Percentiles rank a stretch among this genome's conserved stretches.
Evolutionary conservation across 1,140 invertebrate species (phyloP).

Genomic region (Nasonia longicornis): DNA sequence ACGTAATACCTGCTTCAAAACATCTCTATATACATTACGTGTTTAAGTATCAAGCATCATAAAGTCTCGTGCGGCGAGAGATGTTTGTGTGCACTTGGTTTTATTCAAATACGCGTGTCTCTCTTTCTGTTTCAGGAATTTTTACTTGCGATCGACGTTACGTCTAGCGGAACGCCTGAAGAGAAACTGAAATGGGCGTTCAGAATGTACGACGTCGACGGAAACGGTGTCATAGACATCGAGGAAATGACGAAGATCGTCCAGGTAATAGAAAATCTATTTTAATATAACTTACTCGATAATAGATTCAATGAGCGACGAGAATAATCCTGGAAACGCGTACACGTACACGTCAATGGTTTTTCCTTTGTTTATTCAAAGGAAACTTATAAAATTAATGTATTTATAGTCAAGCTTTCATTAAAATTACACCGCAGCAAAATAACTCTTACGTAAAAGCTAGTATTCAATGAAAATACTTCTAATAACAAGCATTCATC

Average conservation of each 20-base stretch:
- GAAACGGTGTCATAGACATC: conserved; percentile 98
- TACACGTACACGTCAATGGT: background rate
- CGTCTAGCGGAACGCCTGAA: conserved; percentile 95
- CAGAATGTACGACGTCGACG: conserved; percentile 99
- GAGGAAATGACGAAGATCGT: conserved; percentile 96
- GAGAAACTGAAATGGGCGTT: conserved; percentile 99
- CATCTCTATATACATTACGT: background rate
- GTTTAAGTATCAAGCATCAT: background rate
- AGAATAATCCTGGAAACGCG: background rate
- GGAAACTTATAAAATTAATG: background rate
- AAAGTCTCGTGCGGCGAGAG: background rate
- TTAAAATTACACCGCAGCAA: too few relatives aligned
- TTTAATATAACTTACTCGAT: background rate
- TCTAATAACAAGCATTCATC: too few relatives aligned
- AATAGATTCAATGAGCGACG: background rate
- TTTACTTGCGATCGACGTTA: conserved; percentile 97
- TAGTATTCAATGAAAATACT: background rate
- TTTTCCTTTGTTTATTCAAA: background rate
- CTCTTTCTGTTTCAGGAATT: conserved; percentile 83
- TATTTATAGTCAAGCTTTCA: background rate
- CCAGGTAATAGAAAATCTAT: conserved; percentile 72
- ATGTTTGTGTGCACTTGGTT: background rate
- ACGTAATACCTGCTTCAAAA: background rate
- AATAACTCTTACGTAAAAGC: too few relatives aligned
- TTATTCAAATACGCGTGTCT: background rate